Evolutionary conservation across 23 tunicate genomes (phyloP).

Genomic region (Aplidium turbinatum): DNA sequence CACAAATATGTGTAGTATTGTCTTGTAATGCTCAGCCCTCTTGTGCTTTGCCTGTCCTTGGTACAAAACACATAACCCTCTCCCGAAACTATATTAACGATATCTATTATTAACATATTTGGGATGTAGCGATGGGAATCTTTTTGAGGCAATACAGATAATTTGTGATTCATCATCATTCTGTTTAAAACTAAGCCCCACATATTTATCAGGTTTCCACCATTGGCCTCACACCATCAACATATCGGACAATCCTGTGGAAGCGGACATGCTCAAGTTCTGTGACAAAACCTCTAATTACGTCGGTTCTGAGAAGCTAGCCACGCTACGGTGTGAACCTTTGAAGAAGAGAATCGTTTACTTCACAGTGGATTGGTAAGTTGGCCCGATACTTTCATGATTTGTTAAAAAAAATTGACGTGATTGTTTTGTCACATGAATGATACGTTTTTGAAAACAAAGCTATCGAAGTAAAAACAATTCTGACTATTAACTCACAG

Average conservation of each 20-base stretch:
- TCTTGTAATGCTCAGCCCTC: too few relatives aligned
- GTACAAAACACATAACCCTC: too few relatives aligned
- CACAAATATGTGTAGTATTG: too few relatives aligned
- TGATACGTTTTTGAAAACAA: not conserved
- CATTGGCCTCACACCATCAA: constrained; percentile 81
- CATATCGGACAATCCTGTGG: constrained; percentile 43
- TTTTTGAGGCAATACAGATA: too few relatives aligned
- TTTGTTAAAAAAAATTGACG: not conserved
- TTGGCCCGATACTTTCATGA: too few relatives aligned
- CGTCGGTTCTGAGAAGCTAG: constrained; percentile 38
- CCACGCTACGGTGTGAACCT: constrained; percentile 4
- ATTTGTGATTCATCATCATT: too few relatives aligned
- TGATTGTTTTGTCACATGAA: not conserved
- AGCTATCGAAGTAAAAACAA: not conserved
- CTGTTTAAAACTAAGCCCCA: too few relatives aligned
- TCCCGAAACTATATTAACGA: too few relatives aligned
- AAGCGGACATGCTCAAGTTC: constrained; percentile 42
- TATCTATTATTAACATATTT: too few relatives aligned
- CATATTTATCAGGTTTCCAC: constrained; percentile 92
- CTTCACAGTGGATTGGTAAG: constrained; percentile 73
- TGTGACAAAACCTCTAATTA: constrained; percentile 39
- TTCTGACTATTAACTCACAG: not conserved
- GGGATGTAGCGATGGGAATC: too few relatives aligned
- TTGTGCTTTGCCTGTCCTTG: too few relatives aligned
- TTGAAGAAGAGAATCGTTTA: constrained; percentile 33